Evolutionary conservation across 2,888 invertebrate species (phyloP).

Genomic region (Tinea semifulvella): DNA sequence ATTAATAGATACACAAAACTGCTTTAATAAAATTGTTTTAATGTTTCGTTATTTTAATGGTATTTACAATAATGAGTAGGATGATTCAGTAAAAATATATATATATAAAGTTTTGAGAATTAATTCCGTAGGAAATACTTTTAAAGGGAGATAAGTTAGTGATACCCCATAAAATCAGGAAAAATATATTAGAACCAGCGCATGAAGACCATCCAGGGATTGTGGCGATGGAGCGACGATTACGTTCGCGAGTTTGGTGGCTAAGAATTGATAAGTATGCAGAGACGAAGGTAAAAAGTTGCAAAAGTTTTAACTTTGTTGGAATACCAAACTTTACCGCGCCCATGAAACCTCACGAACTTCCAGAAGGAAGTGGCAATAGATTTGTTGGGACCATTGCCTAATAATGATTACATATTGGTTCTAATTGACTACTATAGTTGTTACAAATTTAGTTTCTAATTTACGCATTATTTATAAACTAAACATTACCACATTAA

Average conservation of each 20-base stretch:
- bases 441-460: no score
- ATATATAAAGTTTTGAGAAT: not conserved
- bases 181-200: conserved; percentile 21
- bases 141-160: not conserved
- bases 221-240: conserved; percentile 17
- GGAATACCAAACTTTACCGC: conserved; percentile 16
- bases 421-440: no score
- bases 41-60: not conserved
- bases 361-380: no score
- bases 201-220: conserved; percentile 28
- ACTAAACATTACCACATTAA: no score
- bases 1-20: conserved; percentile 3
- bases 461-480: no score
- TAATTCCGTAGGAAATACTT: no score
- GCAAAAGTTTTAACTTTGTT: conserved; percentile 20
- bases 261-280: conserved; percentile 19
- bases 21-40: conserved; percentile 2
- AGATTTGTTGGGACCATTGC: no score
- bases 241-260: conserved; percentile 22
- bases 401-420: no score
- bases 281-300: conserved; percentile 19
- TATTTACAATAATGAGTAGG: no score
- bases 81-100: not conserved
- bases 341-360: conserved; percentile 18
- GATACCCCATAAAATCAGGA: not conserved